phyloP scores from a whole-genome alignment of 2,888 invertebrate genomes.

The Autographa pulchrina region DNA sequence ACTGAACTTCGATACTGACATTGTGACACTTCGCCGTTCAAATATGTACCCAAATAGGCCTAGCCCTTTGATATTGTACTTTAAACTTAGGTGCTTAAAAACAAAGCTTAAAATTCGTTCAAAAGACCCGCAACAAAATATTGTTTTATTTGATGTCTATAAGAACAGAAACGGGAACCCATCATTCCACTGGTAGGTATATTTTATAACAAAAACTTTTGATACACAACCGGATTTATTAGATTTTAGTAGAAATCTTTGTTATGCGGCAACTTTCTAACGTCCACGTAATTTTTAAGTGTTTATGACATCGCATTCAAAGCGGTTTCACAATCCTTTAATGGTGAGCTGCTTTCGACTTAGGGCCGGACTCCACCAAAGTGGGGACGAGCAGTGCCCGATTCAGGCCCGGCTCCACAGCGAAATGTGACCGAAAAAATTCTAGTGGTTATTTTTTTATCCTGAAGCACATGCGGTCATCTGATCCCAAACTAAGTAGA shows the following conservation, averaged over 20 bases:
- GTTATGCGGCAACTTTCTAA: conserved; percentile 60
- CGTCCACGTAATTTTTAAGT: conserved; percentile 59
- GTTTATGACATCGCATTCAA: conserved; percentile 47
- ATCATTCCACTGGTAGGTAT: not conserved
- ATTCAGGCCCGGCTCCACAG: too few relatives aligned
- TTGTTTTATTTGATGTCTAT: not conserved
- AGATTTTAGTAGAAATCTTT: conserved; percentile 35
- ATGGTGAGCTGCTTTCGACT: conserved; percentile 43
- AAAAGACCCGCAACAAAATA: not conserved
- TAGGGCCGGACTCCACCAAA: not conserved
- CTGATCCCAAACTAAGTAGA: too few relatives aligned
- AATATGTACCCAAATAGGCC: too few relatives aligned
- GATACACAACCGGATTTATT: conserved; percentile 36
- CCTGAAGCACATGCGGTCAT: too few relatives aligned
- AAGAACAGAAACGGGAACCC: not conserved
- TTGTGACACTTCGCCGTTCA: too few relatives aligned
- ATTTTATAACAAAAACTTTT: conserved; percentile 18
- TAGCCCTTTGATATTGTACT: not conserved
- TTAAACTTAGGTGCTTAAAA: not conserved
- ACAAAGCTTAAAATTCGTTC: not conserved
- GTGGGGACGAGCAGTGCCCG: too few relatives aligned
- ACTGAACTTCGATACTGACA: too few relatives aligned
- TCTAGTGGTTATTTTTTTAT: too few relatives aligned
- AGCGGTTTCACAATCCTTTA: conserved; percentile 59
- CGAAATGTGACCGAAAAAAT: too few relatives aligned